Base-by-base conservation (phyloP, 1,140 invertebrate species). In the Wiebesia pumilae region DNA sequence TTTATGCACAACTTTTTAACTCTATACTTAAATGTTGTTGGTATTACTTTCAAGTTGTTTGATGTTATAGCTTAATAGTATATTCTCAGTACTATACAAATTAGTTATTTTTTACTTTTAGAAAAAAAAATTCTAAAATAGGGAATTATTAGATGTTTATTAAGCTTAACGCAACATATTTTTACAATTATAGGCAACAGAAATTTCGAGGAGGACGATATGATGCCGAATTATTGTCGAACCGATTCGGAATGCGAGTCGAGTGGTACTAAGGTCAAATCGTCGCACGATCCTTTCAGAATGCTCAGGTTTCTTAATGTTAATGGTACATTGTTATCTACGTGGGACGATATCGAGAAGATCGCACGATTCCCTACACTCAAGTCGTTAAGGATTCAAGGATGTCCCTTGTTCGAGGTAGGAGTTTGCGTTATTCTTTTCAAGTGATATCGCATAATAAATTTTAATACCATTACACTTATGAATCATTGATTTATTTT, bases 341-440 rank as follows among this genome's bases (percentile, higher is more conserved):
- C 96, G 21, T 98, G 98, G 98, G 96, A 97, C 89, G 97, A 98
- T 90, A 96, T 99, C 79, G 97, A 98, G 89, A 94, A 96, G 88
- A 94, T 99, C 62, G 96, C 97, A 33, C 95, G 95, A 86, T 98
- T 98, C 93, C 97, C 97, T 0, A 95, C 95, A 27, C 93, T 99
- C n/a, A 95, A 95, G 88, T 97, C 97, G 93, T 94, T 98, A 51
- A 94, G 97, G 88, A 95, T 98, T 85, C 96, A 97, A 95, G 96
- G 92, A 16, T 94, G 93, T 62, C 93, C 93, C 80, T 88, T 94
- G 47, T 94, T 94, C 88, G 93, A 94, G 91, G 93, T 94, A 69
- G 89, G 78, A 21, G 14, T 62, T 27, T 14, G 43, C 43, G 43
- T 47, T 47, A 47, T 47, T 47, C 43, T 7, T 47, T 47, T 14